These are phyloP conservation scores for Sicus ferrugineus DNA, from an alignment of 2,888 invertebrate species.

Conservation along the genomic window DNA sequence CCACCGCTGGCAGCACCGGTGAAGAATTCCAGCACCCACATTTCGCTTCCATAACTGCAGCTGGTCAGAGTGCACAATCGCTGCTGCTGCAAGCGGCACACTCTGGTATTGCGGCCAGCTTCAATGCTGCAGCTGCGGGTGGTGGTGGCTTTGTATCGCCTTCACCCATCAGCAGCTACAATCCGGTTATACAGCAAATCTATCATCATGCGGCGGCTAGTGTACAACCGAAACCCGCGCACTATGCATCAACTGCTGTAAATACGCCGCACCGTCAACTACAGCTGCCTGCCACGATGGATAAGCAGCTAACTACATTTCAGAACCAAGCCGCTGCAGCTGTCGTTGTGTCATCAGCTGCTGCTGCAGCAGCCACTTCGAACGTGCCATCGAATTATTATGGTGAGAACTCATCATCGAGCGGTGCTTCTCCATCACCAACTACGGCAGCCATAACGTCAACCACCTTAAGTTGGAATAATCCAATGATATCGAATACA, in stretches of 20 bases:
- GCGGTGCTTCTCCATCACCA: conserved; percentile 62
- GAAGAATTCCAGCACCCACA: conserved; percentile 76
- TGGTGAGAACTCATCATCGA: conserved; percentile 62
- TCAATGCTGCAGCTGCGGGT: conserved; percentile 64
- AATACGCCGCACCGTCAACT: conserved; percentile 76
- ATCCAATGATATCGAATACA: conserved; percentile 64
- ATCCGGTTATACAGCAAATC: conserved; percentile 82
- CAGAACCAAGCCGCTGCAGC: conserved; percentile 60
- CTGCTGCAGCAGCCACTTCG: conserved; percentile 57
- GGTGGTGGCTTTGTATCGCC: conserved; percentile 72
- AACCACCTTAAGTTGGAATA: conserved; percentile 76
- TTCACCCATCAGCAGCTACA: conserved; percentile 77
- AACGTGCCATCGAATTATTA: conserved; percentile 61
- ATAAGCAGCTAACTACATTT: conserved; percentile 59
- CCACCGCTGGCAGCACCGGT: conserved; percentile 71
- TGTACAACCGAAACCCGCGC: conserved; percentile 73
- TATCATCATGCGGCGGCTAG: conserved; percentile 75
- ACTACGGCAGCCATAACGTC: conserved; percentile 62
- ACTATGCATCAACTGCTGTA: conserved; percentile 70
- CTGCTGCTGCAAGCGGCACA: conserved; percentile 72
- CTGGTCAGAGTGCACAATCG: conserved; percentile 73
- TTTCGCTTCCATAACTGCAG: conserved; percentile 67
- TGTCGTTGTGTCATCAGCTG: conserved; percentile 56
- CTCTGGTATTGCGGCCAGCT: conserved; percentile 72
- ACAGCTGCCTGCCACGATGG: conserved; percentile 67